Percentiles rank a stretch among this genome's conserved stretches.
Conservation (phyloP, 2,797 vertebrate genomes). For the Sylvilagus floridanus region DNA sequence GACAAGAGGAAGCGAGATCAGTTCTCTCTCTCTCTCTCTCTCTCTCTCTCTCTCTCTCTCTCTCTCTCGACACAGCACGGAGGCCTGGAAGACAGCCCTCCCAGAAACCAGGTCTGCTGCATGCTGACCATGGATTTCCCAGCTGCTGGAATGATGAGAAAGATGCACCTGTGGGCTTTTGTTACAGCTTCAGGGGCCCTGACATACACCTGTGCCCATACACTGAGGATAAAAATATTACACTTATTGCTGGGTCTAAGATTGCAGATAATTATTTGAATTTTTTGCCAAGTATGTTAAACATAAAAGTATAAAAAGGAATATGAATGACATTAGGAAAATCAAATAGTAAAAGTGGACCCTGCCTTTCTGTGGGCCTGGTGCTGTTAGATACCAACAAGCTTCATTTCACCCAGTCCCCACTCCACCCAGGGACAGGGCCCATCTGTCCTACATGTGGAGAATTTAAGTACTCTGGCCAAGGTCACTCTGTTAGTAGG, state of each 20-base stretch:
- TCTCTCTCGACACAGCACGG: not conserved
- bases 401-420: not conserved
- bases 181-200: not conserved
- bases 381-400: not conserved
- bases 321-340: not conserved
- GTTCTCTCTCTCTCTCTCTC: not conserved
- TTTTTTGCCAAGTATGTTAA: not conserved
- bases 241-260: not conserved
- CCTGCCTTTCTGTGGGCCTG: not conserved
- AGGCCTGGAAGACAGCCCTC: not conserved
- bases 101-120: not conserved
- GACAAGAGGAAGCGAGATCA: not conserved
- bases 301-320: not conserved
- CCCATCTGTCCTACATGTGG: not conserved
- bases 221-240: not conserved
- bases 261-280: not conserved
- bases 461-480: not conserved
- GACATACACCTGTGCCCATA: not conserved
- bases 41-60: not conserved
- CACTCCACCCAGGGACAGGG: no score
- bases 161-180: not conserved
- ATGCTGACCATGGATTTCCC: not conserved
- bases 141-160: not conserved
- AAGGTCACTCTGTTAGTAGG: not conserved
- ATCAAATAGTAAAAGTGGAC: not conserved